Base-by-base conservation (phyloP, 2,888 invertebrate species). In the Pristionchus entomophagus region DNA sequence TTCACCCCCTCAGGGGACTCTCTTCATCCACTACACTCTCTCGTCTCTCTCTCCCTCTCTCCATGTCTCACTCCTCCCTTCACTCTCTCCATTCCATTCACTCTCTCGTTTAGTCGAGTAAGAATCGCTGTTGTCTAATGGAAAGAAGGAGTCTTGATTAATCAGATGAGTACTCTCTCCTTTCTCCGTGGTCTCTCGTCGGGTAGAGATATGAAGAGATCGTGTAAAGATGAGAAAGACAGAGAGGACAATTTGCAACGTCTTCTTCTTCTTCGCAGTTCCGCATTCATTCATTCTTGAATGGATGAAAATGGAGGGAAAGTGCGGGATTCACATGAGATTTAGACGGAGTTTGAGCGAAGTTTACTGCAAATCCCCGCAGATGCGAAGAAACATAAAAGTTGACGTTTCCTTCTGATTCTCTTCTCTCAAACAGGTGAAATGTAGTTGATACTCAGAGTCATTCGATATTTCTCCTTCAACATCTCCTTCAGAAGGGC, bases 1-100 rank as follows among this genome's bases (percentile, higher is more conserved):
- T 73, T 73, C 73, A 73, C 41, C 41, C 73, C 73, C 73, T 73
- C 73, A 73, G 73, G 73, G 73, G 73, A 73, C 45, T 35, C 80
- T 80, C 80, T 35, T 22, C 49, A 12, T 32, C 41, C 32, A 22
- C 45, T 49, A 29, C 19, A 35, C 82, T 82, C 82, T 59, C 82
- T 59, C 82, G 2, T 38, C 53, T 51, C 81, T 53, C 53, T 17
- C 41, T 38, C 62, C 22, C 59, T 17, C 49, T 45, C 29, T 41
- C 35, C 49, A 35, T 19, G 32, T 29, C 22, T 38, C n/a, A 12
- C 73, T 73, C 73, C 45, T 29, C 41, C 80, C 35, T 38, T 59
- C 82, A 1, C 38, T 38, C 59, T 82, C 59, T 35, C 35, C 19
- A n/a, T 38, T 32, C 38, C 56, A n/a, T 35, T 3, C 80, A 19